Conservation (phyloP, 2,797 vertebrate genomes). For the Heterohyrax brucei region DNA sequence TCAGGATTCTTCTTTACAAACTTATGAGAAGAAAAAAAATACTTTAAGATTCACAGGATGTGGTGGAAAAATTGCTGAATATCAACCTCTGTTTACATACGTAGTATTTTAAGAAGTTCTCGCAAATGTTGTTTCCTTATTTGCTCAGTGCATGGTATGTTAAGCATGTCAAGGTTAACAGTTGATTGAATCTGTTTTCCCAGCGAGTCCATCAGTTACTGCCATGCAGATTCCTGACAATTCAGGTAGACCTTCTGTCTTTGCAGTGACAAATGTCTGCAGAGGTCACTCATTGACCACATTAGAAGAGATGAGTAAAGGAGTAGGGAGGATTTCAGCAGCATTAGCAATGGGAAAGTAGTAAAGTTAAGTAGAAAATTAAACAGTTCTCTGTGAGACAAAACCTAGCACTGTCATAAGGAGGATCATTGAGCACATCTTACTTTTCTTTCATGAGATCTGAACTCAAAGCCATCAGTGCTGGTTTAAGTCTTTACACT, state of each 20-base stretch:
- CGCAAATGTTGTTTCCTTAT: not conserved
- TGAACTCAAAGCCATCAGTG: not conserved
- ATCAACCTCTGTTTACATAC: not conserved
- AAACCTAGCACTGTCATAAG: conserved; percentile 8
- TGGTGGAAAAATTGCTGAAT: conserved; percentile 45
- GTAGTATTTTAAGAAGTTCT: conserved; percentile 25
- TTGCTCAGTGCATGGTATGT: not conserved
- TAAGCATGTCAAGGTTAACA: not conserved
- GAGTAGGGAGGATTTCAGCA: not conserved
- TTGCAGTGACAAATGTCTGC: not conserved
- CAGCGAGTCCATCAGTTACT: conserved; percentile 1
- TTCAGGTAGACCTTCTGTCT: conserved; percentile 46
- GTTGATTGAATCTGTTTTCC: conserved; percentile 1
- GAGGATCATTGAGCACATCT: not conserved
- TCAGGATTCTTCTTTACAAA: conserved; percentile 50
- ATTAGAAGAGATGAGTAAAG: not conserved
- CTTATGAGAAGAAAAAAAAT: not conserved
- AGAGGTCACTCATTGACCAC: not conserved
- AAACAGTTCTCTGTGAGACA: not conserved
- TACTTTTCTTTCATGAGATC: conserved; percentile 31
- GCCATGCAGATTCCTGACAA: not conserved
- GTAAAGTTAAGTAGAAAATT: conserved; percentile 56
- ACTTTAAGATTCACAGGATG: not conserved
- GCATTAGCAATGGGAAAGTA: not conserved
- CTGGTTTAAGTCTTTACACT: conserved; percentile 12